These are phyloP conservation scores for Ptychodera flava DNA, from an alignment of 35 echinoderm and acorn worm genomes.

Conservation along the genomic window DNA sequence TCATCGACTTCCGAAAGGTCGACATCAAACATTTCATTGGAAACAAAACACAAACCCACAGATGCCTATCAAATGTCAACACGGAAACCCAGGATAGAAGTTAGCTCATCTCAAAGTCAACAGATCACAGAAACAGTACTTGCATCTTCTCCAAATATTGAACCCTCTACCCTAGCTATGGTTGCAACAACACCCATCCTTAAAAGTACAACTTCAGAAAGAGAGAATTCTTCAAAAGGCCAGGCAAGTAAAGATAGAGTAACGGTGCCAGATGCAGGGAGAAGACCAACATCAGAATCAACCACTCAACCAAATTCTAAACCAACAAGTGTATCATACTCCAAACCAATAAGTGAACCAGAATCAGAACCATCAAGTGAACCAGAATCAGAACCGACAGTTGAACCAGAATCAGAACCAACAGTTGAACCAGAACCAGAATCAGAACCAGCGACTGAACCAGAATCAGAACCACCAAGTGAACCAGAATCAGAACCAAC, in stretches of 20 bases:
- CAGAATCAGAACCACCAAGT: slow-evolving; percentile 29
- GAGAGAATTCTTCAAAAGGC: neutral
- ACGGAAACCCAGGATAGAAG: too few relatives aligned
- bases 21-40: too few relatives aligned
- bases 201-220: neutral
- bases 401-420: slow-evolving; percentile 14
- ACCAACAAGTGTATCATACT: slow-evolving; percentile 29
- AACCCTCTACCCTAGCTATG: too few relatives aligned
- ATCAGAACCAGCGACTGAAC: slow-evolving; percentile 22
- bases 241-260: too few relatives aligned
- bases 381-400: slow-evolving; percentile 6
- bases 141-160: too few relatives aligned
- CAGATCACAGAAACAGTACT: too few relatives aligned
- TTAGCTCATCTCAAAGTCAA: too few relatives aligned
- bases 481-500: slow-evolving; percentile 40
- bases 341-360: slow-evolving; percentile 12
- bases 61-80: too few relatives aligned
- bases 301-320: slow-evolving; percentile 29
- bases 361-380: neutral
- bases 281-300: slow-evolving; percentile 38
- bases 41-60: too few relatives aligned
- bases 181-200: neutral
- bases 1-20: too few relatives aligned
- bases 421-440: slow-evolving; percentile 33
- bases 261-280: neutral